A percentile compares a stretch with the other conserved stretches of the same genome.
Conservation (phyloP, 2,888 invertebrate species). For the Harmothoe impar region DNA sequence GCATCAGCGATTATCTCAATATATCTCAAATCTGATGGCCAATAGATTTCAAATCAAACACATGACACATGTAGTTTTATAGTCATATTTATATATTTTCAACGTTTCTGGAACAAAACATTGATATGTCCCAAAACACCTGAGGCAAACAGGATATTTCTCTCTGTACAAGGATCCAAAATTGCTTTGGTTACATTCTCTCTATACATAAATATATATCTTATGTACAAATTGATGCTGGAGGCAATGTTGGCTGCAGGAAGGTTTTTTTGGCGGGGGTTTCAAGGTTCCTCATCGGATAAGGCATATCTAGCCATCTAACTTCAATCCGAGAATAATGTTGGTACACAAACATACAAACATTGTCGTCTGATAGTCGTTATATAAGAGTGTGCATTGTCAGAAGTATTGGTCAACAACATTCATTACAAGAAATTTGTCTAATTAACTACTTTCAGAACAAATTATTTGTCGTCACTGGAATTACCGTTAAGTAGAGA, state of each 20-base stretch:
- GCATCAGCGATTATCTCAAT: too few species aligned
- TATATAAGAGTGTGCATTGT: background rate
- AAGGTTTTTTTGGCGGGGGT: background rate
- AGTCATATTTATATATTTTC: background rate
- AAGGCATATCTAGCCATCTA: background rate
- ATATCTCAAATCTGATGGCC: too few species aligned
- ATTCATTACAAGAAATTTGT: too few species aligned
- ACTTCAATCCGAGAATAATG: background rate
- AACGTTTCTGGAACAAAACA: conserved; percentile 27
- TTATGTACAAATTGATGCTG: conserved; percentile 33
- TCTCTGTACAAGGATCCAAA: background rate
- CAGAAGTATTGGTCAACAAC: background rate
- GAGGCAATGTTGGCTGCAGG: conserved; percentile 32
- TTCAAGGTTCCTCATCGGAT: background rate
- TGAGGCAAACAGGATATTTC: background rate
- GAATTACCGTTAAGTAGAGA: too few species aligned
- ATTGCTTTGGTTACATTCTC: conserved; percentile 9
- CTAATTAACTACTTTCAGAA: too few species aligned
- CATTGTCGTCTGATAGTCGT: background rate
- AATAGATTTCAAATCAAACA: too few species aligned
- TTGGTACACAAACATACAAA: background rate
- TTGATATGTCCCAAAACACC: conserved; percentile 38
- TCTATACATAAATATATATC: conserved; percentile 32
- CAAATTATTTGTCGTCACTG: too few species aligned
- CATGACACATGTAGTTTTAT: background rate